These are phyloP conservation scores for Ypsolopha scabrella DNA, from an alignment of 2,888 invertebrate genomes.

Conservation along the genomic window DNA sequence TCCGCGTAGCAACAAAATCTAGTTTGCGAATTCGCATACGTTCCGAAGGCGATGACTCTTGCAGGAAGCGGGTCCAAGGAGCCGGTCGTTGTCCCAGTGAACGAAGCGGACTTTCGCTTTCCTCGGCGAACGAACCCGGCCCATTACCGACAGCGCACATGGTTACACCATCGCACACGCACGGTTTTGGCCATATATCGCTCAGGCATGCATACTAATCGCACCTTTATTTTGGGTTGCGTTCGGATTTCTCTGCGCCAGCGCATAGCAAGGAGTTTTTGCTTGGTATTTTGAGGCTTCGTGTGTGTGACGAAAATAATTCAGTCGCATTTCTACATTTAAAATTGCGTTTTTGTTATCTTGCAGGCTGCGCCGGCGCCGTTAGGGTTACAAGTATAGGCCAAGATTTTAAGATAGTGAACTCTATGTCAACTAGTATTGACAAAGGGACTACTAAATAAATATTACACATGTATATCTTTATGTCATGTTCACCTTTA, in stretches of 20 bases:
- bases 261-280: neutral
- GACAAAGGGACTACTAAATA: no score
- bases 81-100: constrained; percentile 67
- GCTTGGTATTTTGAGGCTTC: neutral
- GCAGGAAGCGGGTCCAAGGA: constrained; percentile 50
- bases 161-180: constrained; percentile 51
- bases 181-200: constrained; percentile 51
- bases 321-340: no score
- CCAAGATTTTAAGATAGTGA: no score
- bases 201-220: constrained; percentile 55
- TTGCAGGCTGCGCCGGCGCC: no score
- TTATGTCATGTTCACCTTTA: no score
- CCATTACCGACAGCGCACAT: constrained; percentile 55
- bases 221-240: constrained; percentile 18
- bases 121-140: constrained; percentile 66
- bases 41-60: constrained; percentile 25
- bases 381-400: no score
- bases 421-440: no score
- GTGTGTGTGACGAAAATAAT: no score
- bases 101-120: constrained; percentile 64
- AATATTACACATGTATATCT: no score
- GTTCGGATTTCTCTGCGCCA: constrained; percentile 52
- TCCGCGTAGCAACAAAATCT: neutral
- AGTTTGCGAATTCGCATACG: neutral
- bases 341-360: no score